Evolutionary conservation across 2,797 vertebrate species (phyloP), one percentile per base, ranked within the genome.

Genomic region (Gorsachius magnificus): DNA sequence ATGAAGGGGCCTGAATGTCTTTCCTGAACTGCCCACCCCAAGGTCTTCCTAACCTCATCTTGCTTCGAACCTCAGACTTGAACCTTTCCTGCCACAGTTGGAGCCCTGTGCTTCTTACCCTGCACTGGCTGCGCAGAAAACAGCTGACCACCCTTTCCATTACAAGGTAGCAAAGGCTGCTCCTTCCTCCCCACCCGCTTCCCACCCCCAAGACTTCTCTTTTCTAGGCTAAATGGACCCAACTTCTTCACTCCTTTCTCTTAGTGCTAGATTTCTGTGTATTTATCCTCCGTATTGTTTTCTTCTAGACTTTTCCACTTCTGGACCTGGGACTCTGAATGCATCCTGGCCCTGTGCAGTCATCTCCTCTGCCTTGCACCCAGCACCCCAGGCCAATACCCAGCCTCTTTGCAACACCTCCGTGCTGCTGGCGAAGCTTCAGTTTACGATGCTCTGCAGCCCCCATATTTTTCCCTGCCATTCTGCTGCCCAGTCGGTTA

Each of bases 81-180:
- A 35, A 53, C 35, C n/a, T 88, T 38, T 80, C 46, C 72, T 29
- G 36, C 48, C 13, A 11, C 38, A 48, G 9, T 11, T 80, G 50
- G 18, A 87, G 41, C 36, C 28, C 3, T 1, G 41, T 45, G 41
- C 64, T 87, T 87, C 56, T 89, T 48, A 58, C 13, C 16, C 16
- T 48, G 13, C 1, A 3, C 31, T 17, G 70, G 24, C 51, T 41
- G 65, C 20, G 50, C 76, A 78, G 69, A 71, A 61, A 68, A 35
- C 61, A 68, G 43, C 63, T 72, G 90, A 75, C 36, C 43, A 48
- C 38, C 81, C 83, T 96, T 95, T 94, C 92, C 88, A 93, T 93
- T 91, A 90, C 93, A 94, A 38, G 63, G 33, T 36, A 33, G 13
- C 43, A 83, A 87, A 82, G 17, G 60, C 16, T n/a, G 31, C 35